phyloP scores from a whole-genome alignment of 2,888 invertebrate species.

The Sinohyriopsis cumingii region DNA sequence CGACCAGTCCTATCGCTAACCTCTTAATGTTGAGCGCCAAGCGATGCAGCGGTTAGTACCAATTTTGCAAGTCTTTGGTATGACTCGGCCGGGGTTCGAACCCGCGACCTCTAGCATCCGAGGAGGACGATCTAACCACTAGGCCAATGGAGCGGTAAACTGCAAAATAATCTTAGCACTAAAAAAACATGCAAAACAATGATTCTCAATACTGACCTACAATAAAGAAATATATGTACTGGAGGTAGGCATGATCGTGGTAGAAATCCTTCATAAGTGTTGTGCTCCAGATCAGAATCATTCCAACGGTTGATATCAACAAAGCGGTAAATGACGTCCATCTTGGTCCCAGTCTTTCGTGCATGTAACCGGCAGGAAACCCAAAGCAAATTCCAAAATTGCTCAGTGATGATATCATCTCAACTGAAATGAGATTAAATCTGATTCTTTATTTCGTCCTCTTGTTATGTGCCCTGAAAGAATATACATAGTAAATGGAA shows the following conservation, averaged over 20 bases:
- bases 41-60: too few relatives aligned
- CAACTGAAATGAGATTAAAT: slow-evolving; percentile 37
- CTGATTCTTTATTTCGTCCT: too few relatives aligned
- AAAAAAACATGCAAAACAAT: too few relatives aligned
- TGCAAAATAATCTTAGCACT: too few relatives aligned
- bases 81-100: too few relatives aligned
- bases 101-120: too few relatives aligned
- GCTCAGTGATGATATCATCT: slow-evolving; percentile 49
- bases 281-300: slow-evolving; percentile 47
- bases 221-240: slow-evolving; percentile 49
- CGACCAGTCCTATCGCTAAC: too few relatives aligned
- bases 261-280: slow-evolving; percentile 42
- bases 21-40: too few relatives aligned
- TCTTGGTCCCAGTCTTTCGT: slow-evolving; percentile 46
- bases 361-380: slow-evolving; percentile 50
- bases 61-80: too few relatives aligned
- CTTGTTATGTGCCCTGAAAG: background rate
- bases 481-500: background rate
- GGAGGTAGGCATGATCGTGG: slow-evolving; percentile 33
- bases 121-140: too few relatives aligned
- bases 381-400: slow-evolving; percentile 57
- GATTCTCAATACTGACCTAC: slow-evolving; percentile 30
- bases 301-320: slow-evolving; percentile 39
- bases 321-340: slow-evolving; percentile 43
- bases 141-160: too few relatives aligned